phyloP scores from a whole-genome alignment of 2,888 invertebrate species.

The Cremastinae sp. region DNA sequence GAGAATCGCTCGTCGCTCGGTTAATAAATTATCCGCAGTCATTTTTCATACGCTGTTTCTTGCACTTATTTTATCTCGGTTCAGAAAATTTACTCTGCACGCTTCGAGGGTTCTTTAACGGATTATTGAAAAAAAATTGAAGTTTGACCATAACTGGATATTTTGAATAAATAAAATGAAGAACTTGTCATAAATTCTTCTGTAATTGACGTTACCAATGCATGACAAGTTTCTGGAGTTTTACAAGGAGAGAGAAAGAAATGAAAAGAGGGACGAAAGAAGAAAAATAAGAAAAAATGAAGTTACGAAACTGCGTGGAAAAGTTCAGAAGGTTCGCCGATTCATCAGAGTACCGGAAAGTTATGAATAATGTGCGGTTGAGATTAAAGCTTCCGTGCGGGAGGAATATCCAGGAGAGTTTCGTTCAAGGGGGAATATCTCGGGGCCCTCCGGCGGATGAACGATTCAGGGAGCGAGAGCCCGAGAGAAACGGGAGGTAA shows the following conservation, averaged over 20 bases:
- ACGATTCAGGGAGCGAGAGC: slow-evolving; percentile 31
- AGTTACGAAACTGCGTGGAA: slow-evolving; percentile 11
- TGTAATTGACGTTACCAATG: too few species aligned
- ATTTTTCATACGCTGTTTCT: neutral
- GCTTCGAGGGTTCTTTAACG: too few species aligned
- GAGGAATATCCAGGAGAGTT: slow-evolving; percentile 30
- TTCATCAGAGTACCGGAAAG: slow-evolving; percentile 48
- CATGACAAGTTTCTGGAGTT: neutral
- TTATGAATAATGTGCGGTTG: slow-evolving; percentile 56
- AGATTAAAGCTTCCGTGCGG: slow-evolving; percentile 55
- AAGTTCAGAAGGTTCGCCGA: slow-evolving; percentile 40
- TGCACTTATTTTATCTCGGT: neutral
- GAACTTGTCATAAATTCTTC: too few species aligned
- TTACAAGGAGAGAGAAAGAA: neutral
- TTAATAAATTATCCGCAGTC: neutral
- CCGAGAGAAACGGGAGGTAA: slow-evolving; percentile 13
- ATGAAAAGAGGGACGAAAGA: neutral
- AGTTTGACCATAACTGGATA: too few species aligned
- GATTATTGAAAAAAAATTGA: too few species aligned
- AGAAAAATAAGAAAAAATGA: slow-evolving; percentile 14
- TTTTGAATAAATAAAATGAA: too few species aligned
- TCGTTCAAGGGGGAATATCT: slow-evolving; percentile 31
- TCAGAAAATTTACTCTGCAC: too few species aligned
- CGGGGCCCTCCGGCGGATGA: slow-evolving; percentile 41
- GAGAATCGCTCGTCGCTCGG: slow-evolving; percentile 28